These are phyloP conservation scores for Hassar affinis DNA, from an alignment of 2,113 vertebrate genomes.

Conservation along the genomic window DNA sequence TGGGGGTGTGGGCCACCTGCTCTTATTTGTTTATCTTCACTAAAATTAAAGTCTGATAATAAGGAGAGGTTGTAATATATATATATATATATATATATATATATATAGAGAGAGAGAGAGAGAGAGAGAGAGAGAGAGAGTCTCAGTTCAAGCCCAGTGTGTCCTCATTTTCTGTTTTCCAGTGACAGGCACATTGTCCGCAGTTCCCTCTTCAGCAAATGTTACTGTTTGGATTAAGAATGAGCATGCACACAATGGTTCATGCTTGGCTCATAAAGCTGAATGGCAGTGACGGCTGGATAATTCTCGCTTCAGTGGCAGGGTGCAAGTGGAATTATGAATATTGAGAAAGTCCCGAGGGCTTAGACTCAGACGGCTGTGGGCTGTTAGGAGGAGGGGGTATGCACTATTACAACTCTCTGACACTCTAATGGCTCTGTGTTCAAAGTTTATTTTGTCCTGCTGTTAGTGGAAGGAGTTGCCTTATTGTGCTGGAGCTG, in stretches of 20 bases:
- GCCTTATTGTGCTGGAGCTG: slow-evolving; percentile 13
- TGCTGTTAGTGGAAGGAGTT: slow-evolving; percentile 5
- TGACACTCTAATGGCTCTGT: slow-evolving; percentile 60
- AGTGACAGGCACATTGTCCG: background rate
- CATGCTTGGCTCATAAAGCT: background rate
- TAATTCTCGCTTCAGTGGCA: background rate
- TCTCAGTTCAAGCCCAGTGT: background rate
- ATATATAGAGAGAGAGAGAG: too few species aligned
- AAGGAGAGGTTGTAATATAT: background rate
- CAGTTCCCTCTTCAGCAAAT: background rate
- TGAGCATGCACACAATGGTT: background rate
- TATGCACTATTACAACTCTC: slow-evolving; percentile 60
- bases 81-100: too few species aligned
- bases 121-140: too few species aligned
- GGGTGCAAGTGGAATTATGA: slow-evolving; percentile 31
- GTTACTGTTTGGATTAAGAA: background rate
- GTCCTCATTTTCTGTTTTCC: background rate
- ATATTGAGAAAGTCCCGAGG: slow-evolving; percentile 55
- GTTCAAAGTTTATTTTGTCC: slow-evolving; percentile 54
- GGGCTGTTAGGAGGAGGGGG: slow-evolving; percentile 26
- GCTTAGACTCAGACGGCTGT: slow-evolving; percentile 51
- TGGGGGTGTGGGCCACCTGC: slow-evolving; percentile 56
- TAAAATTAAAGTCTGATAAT: slow-evolving; percentile 40
- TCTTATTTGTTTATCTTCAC: slow-evolving; percentile 57
- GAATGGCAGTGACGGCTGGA: slow-evolving; percentile 35